These are phyloP conservation scores for Lamellibrachia columna DNA, from an alignment of 2,888 invertebrate genomes.

Conservation along the genomic window DNA sequence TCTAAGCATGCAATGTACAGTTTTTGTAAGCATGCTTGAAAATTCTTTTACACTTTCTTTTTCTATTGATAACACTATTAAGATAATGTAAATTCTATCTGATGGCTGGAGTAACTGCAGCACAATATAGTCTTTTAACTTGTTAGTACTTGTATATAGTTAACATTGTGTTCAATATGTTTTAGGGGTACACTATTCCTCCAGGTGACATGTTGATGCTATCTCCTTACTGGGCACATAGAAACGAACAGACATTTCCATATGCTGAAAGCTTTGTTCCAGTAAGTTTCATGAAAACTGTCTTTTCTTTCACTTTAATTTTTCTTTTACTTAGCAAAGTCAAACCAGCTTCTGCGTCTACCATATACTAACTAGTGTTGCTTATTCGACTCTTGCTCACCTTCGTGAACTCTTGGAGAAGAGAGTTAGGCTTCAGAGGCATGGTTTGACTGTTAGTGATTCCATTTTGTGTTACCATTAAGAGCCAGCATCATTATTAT, in stretches of 20 bases:
- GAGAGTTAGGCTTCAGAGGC: no score
- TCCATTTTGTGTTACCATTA: no score
- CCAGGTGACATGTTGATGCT: conserved; percentile 55
- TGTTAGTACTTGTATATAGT: neutral
- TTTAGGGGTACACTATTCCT: conserved; percentile 51
- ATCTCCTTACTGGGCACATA: conserved; percentile 59
- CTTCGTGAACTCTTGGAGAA: no score
- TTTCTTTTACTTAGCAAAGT: neutral
- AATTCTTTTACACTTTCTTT: neutral
- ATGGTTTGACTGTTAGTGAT: no score
- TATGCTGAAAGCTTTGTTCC: conserved; percentile 53
- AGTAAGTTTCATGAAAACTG: conserved; percentile 42
- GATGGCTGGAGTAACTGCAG: neutral
- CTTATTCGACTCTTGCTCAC: no score
- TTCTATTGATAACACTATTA: conserved; percentile 21
- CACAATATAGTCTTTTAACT: neutral
- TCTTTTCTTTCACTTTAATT: neutral
- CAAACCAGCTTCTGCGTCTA: no score
- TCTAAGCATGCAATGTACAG: no score
- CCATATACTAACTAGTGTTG: no score
- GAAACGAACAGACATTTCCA: conserved; percentile 51
- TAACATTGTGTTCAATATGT: conserved; percentile 20
- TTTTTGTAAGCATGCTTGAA: neutral
- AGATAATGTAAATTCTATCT: neutral
- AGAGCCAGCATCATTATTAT: no score